Percentiles rank a stretch among this genome's conserved stretches.
phyloP scores from a whole-genome alignment of 2,888 invertebrate genomes.

The Ornithoptera alexandrae region DNA sequence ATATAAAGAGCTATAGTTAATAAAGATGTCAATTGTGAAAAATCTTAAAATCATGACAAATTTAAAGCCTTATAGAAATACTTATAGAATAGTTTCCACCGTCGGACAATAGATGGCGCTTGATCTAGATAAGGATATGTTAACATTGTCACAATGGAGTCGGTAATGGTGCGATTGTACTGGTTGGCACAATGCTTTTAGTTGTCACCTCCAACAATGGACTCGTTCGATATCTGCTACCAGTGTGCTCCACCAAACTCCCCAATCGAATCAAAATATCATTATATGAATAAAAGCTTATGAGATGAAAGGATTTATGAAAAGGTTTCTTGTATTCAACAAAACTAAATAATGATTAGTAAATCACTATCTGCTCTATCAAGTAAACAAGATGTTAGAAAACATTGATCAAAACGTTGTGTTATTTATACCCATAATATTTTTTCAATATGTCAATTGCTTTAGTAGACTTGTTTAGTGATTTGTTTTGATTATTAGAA shows the following conservation, averaged over 20 bases:
- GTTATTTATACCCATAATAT: too few relatives aligned
- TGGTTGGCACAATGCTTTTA: slow-evolving; percentile 75
- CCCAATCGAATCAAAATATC: slow-evolving; percentile 62
- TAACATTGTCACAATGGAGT: slow-evolving; percentile 77
- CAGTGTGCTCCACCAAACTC: slow-evolving; percentile 63
- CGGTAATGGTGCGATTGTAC: slow-evolving; percentile 77
- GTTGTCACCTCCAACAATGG: slow-evolving; percentile 74
- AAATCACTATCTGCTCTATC: too few relatives aligned
- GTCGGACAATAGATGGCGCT: slow-evolving; percentile 77
- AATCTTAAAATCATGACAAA: too few relatives aligned
- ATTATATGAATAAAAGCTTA: slow-evolving; percentile 38
- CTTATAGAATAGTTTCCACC: slow-evolving; percentile 63
- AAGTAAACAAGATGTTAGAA: too few relatives aligned
- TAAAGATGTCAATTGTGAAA: too few relatives aligned
- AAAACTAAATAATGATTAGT: too few relatives aligned
- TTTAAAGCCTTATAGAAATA: slow-evolving; percentile 42
- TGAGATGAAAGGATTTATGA: slow-evolving; percentile 34
- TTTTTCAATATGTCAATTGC: too few relatives aligned
- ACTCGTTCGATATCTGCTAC: slow-evolving; percentile 67
- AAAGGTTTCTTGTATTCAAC: neutral
- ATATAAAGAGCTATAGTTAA: too few relatives aligned
- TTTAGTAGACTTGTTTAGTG: too few relatives aligned
- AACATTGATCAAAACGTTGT: too few relatives aligned
- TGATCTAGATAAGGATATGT: slow-evolving; percentile 79
- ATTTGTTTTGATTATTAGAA: too few relatives aligned